phyloP scores from a whole-genome alignment of 1,140 invertebrate genomes.

The Trachymyrmex cornetzi region DNA sequence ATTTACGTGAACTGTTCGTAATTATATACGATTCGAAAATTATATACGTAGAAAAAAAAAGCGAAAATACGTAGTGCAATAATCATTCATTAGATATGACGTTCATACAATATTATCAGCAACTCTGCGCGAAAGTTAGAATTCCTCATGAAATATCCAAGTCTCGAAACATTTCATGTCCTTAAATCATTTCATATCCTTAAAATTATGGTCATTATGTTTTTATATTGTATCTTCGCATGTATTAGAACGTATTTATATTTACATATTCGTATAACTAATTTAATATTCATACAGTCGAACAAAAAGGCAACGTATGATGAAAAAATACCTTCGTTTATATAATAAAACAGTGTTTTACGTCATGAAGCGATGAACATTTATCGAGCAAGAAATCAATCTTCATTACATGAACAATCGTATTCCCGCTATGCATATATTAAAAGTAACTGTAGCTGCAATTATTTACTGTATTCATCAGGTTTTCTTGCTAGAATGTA shows the following conservation, averaged over 20 bases:
- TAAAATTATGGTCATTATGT: too few species aligned
- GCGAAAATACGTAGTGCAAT: background rate
- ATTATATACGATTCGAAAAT: background rate
- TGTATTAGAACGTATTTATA: background rate
- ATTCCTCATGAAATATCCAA: background rate
- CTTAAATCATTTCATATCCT: too few species aligned
- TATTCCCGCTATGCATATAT: background rate
- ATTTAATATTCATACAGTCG: background rate
- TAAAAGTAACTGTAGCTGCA: conserved; percentile 12
- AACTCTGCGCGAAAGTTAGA: background rate
- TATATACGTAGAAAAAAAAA: background rate
- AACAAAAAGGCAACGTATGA: background rate
- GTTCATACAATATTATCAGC: background rate
- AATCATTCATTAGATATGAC: background rate
- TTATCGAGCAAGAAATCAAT: conserved; percentile 12
- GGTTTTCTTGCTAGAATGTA: conserved; percentile 2
- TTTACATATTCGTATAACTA: background rate
- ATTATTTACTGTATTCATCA: background rate
- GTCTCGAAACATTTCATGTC: too few species aligned
- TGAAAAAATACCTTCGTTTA: background rate
- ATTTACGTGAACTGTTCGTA: background rate
- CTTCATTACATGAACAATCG: conserved; percentile 5
- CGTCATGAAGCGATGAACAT: background rate
- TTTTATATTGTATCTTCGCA: background rate
- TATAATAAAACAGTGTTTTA: background rate